A percentile compares a stretch with the other conserved stretches of the same genome.
phyloP scores from a whole-genome alignment of 2,888 invertebrate species.

The Operophtera brumata region DNA sequence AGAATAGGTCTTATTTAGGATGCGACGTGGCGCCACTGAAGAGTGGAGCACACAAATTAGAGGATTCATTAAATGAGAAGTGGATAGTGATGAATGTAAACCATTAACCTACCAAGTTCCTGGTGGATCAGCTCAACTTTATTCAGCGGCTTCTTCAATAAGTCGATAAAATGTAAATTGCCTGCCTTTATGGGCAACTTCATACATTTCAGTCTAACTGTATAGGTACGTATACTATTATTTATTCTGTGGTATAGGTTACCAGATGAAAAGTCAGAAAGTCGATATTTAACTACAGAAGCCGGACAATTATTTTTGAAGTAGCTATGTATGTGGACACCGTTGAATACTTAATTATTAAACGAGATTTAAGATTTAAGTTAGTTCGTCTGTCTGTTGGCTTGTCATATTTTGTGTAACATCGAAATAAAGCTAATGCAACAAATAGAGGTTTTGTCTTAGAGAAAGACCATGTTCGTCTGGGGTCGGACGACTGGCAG shows the following conservation, averaged over 20 bases:
- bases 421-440: too few relatives aligned
- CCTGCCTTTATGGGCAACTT: conserved; percentile 3
- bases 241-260: too few relatives aligned
- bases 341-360: too few relatives aligned
- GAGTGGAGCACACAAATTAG: too few relatives aligned
- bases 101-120: conserved; percentile 16
- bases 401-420: too few relatives aligned
- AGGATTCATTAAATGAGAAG: too few relatives aligned
- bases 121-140: background rate
- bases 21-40: background rate
- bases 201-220: conserved; percentile 1
- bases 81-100: too few relatives aligned
- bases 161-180: background rate
- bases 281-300: background rate
- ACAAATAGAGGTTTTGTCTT: background rate
- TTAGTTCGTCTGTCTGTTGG: too few relatives aligned
- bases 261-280: background rate
- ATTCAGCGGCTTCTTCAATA: background rate
- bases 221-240: too few relatives aligned
- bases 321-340: too few relatives aligned
- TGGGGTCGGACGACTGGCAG: background rate
- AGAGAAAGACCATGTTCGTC: background rate
- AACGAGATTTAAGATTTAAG: too few relatives aligned
- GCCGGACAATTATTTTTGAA: background rate
- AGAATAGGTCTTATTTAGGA: background rate